Conservation (phyloP, 30 jellyfish, hydroid and myxozoan genomes). For the Aurelia coerulea region DNA sequence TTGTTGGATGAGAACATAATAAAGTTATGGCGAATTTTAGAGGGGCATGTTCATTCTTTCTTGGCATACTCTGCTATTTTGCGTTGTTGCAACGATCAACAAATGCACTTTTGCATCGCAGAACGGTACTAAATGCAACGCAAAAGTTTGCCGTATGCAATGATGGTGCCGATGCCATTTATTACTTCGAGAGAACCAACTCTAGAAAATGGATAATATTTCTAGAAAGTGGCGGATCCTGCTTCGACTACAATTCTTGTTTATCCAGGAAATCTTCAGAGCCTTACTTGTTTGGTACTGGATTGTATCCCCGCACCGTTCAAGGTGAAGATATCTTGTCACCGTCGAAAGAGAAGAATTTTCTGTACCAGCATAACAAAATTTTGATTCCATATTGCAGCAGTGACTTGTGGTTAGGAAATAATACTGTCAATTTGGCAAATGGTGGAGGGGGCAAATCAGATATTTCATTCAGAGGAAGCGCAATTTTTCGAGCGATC, state of each 20-base stretch:
- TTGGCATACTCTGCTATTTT: neutral
- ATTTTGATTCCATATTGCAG: constrained; percentile 88
- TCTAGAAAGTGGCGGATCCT: constrained; percentile 95
- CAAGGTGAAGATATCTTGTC: constrained; percentile 67
- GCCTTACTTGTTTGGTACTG: constrained; percentile 72
- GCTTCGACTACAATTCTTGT: constrained; percentile 68
- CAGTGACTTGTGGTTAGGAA: constrained; percentile 95
- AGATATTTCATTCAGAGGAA: constrained; percentile 62
- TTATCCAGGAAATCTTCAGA: constrained; percentile 22
- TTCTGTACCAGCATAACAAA: constrained; percentile 56
- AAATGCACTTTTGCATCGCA: constrained; percentile 22
- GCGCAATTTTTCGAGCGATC: constrained; percentile 57
- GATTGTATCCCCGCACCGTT: constrained; percentile 50
- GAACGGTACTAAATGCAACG: constrained; percentile 23
- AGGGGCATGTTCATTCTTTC: no score
- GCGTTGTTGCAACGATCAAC: neutral
- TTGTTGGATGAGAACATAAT: no score
- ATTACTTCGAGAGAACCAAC: constrained; percentile 59
- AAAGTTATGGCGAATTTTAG: no score
- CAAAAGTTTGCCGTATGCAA: constrained; percentile 71
- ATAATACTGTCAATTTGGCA: constrained; percentile 8
- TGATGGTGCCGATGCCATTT: constrained; percentile 74
- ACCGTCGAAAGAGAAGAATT: constrained; percentile 14
- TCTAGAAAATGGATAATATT: constrained; percentile 81
- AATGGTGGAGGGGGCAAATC: neutral